These are phyloP conservation scores for Phocoena sinus DNA, from an alignment of 2,113 vertebrate species.

Conservation along the genomic window DNA sequence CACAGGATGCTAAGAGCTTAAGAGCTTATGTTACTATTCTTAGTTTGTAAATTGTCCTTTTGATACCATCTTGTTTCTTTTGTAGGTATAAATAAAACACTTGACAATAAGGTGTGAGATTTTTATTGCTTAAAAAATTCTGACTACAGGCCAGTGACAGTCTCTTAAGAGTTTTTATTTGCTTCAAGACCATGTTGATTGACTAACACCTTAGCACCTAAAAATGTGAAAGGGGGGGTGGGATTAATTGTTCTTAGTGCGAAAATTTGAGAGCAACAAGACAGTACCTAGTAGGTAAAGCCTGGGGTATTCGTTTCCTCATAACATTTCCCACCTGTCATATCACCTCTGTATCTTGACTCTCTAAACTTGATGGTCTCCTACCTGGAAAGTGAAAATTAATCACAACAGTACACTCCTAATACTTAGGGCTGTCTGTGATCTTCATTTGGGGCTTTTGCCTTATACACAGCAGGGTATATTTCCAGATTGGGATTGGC, in stretches of 20 bases:
- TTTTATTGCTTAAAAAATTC: slow-evolving; percentile 73
- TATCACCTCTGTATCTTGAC: not conserved
- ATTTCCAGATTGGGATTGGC: not conserved
- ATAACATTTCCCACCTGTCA: not conserved
- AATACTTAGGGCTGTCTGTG: too few relatives aligned
- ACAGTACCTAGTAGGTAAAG: not conserved
- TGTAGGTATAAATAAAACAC: slow-evolving; percentile 90
- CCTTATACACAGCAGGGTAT: not conserved
- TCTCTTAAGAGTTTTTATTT: not conserved
- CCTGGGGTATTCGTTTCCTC: not conserved
- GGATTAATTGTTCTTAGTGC: not conserved
- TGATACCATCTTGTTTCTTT: slow-evolving; percentile 90
- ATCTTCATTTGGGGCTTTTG: not conserved
- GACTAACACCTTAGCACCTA: not conserved
- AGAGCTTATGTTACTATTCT: slow-evolving; percentile 84
- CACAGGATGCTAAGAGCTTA: slow-evolving; percentile 83
- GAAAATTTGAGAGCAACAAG: not conserved
- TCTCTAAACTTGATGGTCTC: not conserved
- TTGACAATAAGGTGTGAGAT: slow-evolving; percentile 80
- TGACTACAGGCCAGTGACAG: not conserved
- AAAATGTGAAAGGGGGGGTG: not conserved
- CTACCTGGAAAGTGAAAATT: not conserved
- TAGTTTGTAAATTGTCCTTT: slow-evolving; percentile 88
- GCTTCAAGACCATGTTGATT: not conserved
- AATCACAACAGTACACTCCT: rapidly evolving